Conservation (phyloP, 2,888 invertebrate species). For the Ephialtes manifestator region DNA sequence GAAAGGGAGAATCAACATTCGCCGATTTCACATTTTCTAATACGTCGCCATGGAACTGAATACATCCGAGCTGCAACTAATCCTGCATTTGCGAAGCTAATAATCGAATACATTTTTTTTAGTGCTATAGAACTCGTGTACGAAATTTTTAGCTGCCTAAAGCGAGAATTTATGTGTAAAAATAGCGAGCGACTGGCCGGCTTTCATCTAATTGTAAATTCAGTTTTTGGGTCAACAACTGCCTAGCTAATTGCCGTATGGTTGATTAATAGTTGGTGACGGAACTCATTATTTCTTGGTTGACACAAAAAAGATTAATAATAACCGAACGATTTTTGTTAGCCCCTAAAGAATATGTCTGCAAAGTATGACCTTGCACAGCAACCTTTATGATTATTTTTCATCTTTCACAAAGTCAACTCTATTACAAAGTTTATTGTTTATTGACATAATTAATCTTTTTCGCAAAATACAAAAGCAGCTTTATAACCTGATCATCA, state of each 20-base stretch:
- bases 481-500: no score
- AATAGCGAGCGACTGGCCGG: not conserved
- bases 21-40: slow-evolving; percentile 69
- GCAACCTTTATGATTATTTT: no score
- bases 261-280: not conserved
- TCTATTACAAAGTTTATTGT: no score
- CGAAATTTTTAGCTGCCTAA: not conserved
- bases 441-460: no score
- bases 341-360: not conserved
- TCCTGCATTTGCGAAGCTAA: not conserved
- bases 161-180: not conserved
- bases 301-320: not conserved
- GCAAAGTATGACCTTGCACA: not conserved
- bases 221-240: not conserved
- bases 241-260: not conserved
- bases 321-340: not conserved
- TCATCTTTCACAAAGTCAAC: no score
- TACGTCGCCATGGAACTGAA: slow-evolving; percentile 11
- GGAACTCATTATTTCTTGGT: not conserved
- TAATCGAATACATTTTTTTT: not conserved
- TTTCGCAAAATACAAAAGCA: no score
- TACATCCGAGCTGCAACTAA: slow-evolving; percentile 25
- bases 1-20: slow-evolving; percentile 58
- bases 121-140: not conserved
- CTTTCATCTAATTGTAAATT: not conserved